Conservation (phyloP, 2,113 vertebrate species). For the Hydrolagus affinis region DNA sequence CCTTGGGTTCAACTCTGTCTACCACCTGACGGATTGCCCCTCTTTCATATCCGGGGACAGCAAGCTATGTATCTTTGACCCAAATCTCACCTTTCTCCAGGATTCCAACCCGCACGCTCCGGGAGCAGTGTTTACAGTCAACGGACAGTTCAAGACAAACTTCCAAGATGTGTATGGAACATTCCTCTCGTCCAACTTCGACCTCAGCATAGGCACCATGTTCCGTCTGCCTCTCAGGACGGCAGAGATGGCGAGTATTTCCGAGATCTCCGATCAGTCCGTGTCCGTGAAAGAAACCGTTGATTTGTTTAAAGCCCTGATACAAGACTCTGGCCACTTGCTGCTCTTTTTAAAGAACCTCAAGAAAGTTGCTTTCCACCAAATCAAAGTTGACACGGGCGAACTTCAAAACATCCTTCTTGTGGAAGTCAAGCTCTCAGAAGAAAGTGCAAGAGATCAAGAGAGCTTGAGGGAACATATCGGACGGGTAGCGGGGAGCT, state of each 20-base stretch:
- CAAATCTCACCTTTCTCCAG: slow-evolving; percentile 54
- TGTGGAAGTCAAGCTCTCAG: slow-evolving; percentile 47
- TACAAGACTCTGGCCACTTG: slow-evolving; percentile 55
- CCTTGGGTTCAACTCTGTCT: slow-evolving; percentile 73
- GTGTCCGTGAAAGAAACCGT: slow-evolving; percentile 48
- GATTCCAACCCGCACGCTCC: slow-evolving; percentile 39
- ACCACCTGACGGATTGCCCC: slow-evolving; percentile 71
- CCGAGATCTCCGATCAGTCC: slow-evolving; percentile 49
- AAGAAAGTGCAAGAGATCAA: slow-evolving; percentile 34
- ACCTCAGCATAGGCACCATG: slow-evolving; percentile 60
- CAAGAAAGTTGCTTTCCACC: slow-evolving; percentile 54
- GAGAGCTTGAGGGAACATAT: slow-evolving; percentile 32
- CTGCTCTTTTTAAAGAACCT: slow-evolving; percentile 65
- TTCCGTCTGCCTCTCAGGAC: slow-evolving; percentile 66
- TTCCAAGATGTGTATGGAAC: slow-evolving; percentile 65
- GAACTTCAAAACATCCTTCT: slow-evolving; percentile 36
- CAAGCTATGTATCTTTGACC: slow-evolving; percentile 66
- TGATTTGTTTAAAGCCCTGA: slow-evolving; percentile 44
- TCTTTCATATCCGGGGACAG: slow-evolving; percentile 65
- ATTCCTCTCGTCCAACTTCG: slow-evolving; percentile 61
- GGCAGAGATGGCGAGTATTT: slow-evolving; percentile 44
- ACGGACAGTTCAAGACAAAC: slow-evolving; percentile 49
- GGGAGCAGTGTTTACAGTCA: slow-evolving; percentile 57
- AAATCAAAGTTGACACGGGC: slow-evolving; percentile 44
- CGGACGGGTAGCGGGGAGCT: not conserved